Evolutionary conservation across 1,140 invertebrate genomes (phyloP).

Genomic region (Brachystomella parvula): DNA sequence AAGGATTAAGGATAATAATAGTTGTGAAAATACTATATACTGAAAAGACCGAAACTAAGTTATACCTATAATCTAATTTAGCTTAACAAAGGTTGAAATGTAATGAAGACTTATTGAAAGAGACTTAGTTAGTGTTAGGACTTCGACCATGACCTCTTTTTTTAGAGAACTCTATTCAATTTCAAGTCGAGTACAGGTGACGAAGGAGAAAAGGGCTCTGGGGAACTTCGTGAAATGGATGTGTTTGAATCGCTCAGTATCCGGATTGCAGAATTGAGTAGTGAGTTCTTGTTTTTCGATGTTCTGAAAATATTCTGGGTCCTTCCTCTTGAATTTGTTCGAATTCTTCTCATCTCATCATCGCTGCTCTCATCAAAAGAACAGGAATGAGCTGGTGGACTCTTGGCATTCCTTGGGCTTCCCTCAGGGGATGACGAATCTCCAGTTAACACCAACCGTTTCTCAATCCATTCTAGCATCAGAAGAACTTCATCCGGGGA

Average conservation of each 20-base stretch:
- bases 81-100: neutral
- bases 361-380: slow-evolving; percentile 35
- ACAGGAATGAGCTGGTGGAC: neutral
- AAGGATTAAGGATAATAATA: neutral
- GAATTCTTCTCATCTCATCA: slow-evolving; percentile 35
- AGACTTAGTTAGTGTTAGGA: neutral
- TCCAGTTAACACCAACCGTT: slow-evolving; percentile 34
- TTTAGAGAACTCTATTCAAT: neutral
- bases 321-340: slow-evolving; percentile 34
- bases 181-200: neutral
- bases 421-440: slow-evolving; percentile 19
- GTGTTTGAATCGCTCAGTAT: neutral
- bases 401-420: neutral
- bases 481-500: slow-evolving; percentile 41
- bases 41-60: neutral
- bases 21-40: neutral
- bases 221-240: neutral
- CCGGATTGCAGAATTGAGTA: slow-evolving; percentile 10
- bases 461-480: slow-evolving; percentile 44
- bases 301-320: slow-evolving; percentile 36
- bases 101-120: neutral
- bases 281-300: neutral
- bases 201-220: neutral
- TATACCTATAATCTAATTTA: neutral
- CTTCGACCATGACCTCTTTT: neutral